Conservation (phyloP, 1,140 invertebrate species). For the Callitettix versicolor region DNA sequence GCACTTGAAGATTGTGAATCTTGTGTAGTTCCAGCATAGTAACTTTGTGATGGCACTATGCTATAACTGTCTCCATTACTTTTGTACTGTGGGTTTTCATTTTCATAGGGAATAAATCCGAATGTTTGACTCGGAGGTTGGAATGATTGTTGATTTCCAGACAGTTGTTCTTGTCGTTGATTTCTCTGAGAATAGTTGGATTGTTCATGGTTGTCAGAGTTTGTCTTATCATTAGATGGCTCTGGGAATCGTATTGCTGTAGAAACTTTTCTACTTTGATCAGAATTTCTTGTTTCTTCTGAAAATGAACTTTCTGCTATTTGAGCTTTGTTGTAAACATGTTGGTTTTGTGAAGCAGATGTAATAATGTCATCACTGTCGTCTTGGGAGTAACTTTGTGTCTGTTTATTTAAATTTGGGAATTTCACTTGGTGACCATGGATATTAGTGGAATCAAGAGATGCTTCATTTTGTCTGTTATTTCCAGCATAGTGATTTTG, state of each 20-base stretch:
- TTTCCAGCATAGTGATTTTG: not conserved
- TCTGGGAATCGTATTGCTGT: slow-evolving; percentile 5
- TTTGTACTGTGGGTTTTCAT: slow-evolving; percentile 2
- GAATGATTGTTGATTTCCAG: slow-evolving; percentile 13
- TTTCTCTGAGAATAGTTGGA: not conserved
- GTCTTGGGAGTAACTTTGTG: not conserved
- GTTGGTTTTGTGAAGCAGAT: slow-evolving; percentile 4
- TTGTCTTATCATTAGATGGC: not conserved
- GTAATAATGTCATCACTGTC: slow-evolving; percentile 4
- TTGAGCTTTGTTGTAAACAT: slow-evolving; percentile 1
- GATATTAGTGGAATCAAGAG: too few relatives aligned
- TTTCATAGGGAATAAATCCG: slow-evolving; percentile 18
- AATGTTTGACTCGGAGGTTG: slow-evolving; percentile 21
- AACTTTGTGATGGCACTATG: slow-evolving; percentile 5
- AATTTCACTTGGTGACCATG: not conserved
- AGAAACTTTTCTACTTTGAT: slow-evolving; percentile 4
- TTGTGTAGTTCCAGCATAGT: not conserved
- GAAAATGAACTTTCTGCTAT: not conserved
- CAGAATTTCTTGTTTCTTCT: not conserved
- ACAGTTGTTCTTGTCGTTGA: not conserved
- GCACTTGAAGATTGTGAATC: not conserved
- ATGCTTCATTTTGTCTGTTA: not conserved
- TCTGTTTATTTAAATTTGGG: not conserved
- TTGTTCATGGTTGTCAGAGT: not conserved
- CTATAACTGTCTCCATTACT: not conserved